phyloP scores from a whole-genome alignment of 2,113 vertebrate genomes.

The Sphyrna mokarran region DNA sequence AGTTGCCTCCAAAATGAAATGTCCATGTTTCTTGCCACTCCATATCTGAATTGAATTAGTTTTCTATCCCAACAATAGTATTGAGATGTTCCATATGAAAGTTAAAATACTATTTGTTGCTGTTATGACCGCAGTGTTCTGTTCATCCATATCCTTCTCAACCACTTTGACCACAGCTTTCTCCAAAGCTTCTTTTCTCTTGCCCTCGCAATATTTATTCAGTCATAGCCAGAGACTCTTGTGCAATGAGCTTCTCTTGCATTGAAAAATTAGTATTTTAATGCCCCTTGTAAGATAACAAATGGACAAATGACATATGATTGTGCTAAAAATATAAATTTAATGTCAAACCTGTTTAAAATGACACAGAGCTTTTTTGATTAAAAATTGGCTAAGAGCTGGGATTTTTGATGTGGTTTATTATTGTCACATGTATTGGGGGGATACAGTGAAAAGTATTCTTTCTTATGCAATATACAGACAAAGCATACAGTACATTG shows the following conservation, averaged over 20 bases:
- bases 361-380: not conserved
- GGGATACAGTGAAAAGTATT: no score
- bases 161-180: not conserved
- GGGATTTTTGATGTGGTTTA: not conserved
- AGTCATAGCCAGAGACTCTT: not conserved
- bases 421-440: no score
- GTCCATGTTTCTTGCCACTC: not conserved
- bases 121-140: not conserved
- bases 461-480: no score
- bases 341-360: not conserved
- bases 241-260: not conserved
- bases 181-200: not conserved
- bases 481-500: no score
- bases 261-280: not conserved
- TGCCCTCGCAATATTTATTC: not conserved
- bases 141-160: not conserved
- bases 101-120: not conserved
- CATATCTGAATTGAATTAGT: no score
- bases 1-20: not conserved
- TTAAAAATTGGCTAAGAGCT: not conserved
- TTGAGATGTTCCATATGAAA: no score
- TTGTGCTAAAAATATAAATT: not conserved
- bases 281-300: not conserved
- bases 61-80: no score
- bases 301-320: not conserved